Evolutionary conservation across 2,888 invertebrate species (phyloP).

Genomic region (Athalia rosae): DNA sequence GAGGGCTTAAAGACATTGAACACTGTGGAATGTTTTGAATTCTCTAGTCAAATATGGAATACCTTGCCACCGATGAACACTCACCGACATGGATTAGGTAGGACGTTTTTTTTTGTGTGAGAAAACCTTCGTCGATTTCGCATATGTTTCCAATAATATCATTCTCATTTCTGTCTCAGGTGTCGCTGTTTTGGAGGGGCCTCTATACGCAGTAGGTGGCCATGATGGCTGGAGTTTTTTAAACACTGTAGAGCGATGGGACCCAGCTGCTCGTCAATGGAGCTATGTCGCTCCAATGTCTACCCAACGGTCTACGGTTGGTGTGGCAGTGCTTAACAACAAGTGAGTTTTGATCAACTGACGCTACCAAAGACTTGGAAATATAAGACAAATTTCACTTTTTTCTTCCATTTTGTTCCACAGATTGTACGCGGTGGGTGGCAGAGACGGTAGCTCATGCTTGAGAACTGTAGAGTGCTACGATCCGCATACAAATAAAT

Average conservation of each 20-base stretch:
- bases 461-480: constrained; percentile 91
- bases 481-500: constrained; percentile 84
- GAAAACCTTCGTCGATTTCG: background rate
- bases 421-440: constrained; percentile 94
- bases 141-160: background rate
- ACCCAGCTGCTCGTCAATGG: constrained; percentile 91
- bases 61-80: constrained; percentile 92
- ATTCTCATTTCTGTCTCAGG: constrained; percentile 57
- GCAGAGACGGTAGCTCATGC: constrained; percentile 93
- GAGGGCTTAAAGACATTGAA: constrained; percentile 97
- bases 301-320: constrained; percentile 91
- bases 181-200: constrained; percentile 87
- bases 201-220: constrained; percentile 95
- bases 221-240: constrained; percentile 97
- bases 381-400: background rate
- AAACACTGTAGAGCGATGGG: constrained; percentile 95
- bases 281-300: constrained; percentile 93
- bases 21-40: constrained; percentile 92
- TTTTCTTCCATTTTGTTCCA: background rate
- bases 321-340: constrained; percentile 89
- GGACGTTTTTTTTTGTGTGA: too few species aligned
- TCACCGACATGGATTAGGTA: constrained; percentile 86
- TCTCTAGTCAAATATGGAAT: constrained; percentile 87
- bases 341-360: constrained; percentile 71
- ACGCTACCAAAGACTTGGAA: constrained; percentile 13